Percentiles rank a stretch among this genome's conserved stretches.
Conservation (phyloP, 2,888 invertebrate genomes). For the Erebia ligea region DNA sequence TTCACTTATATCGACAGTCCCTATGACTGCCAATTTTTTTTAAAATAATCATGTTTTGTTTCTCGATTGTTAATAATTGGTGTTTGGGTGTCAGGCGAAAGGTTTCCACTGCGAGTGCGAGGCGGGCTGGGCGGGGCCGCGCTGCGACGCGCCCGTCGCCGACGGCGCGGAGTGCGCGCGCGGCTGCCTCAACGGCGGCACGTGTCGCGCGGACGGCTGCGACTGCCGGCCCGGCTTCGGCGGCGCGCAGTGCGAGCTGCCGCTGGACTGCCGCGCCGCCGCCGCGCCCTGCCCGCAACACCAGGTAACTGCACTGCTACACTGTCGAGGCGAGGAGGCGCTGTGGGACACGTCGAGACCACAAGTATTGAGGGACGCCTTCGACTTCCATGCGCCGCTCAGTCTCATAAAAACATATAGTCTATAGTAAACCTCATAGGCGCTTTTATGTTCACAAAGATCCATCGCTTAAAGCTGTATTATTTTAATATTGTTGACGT, state of each 20-base stretch:
- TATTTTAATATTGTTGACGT: no score
- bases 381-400: no score
- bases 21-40: no score
- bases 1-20: no score
- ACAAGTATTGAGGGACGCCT: no score
- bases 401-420: no score
- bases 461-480: no score
- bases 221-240: constrained; percentile 86
- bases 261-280: constrained; percentile 85
- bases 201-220: constrained; percentile 81
- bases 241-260: constrained; percentile 85
- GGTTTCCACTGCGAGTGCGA: constrained; percentile 88
- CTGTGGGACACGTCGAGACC: no score
- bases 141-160: constrained; percentile 57
- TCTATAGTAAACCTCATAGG: no score
- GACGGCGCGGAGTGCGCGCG: constrained; percentile 46
- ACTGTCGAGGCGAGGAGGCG: no score
- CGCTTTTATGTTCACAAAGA: no score
- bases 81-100: constrained; percentile 50
- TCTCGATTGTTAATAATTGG: neutral
- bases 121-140: constrained; percentile 86
- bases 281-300: constrained; percentile 57
- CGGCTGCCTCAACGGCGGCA: constrained; percentile 86
- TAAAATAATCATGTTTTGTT: no score
- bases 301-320: constrained; percentile 42